Evolutionary conservation across 2,888 invertebrate species (phyloP), one percentile per base, ranked within the genome.

Genomic region (Stenotaenia linearis): DNA sequence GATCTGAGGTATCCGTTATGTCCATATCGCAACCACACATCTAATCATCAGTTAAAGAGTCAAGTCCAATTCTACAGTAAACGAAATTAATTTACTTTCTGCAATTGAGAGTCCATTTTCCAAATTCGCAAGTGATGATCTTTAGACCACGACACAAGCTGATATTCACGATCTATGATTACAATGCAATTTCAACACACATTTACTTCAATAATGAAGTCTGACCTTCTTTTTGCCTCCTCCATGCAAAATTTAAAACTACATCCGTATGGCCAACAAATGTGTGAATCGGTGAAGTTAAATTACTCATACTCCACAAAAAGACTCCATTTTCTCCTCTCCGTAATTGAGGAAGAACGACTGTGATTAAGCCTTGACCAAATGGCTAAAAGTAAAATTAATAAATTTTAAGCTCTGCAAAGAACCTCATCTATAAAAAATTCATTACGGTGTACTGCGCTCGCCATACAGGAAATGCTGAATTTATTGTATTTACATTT

Each of bases 201-300:
- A n/a, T n/a, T n/a, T n/a, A n/a, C n/a, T n/a, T n/a, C n/a, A n/a
- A n/a, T n/a, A n/a, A n/a, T n/a, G n/a, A n/a, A n/a, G n/a, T n/a
- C n/a, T n/a, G n/a, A 86, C 86, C 84, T 81, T 84, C 84, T 23
- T 81, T 80, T 79, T 84, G 83, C 81, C 93, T 92, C 78, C 95
- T 90, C 97, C 97, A 97, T 82, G 95, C 95, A 90, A 97, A 97
- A 84, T 97, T 97, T 80, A 97, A 89, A 6, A 98, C 95, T 74
- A 96, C 95, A 88, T 97, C 97, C 7, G 93, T 92, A 84, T 97
- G 97, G 0, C 97, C 97, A n/a, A 94, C 92, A 86, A 97, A 93
- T 32, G 95, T 93, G 85, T 96, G 95, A 74, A 96, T 92, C 0
- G 96, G 92, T 56, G 92, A 83, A 3, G 83, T 81, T 37, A 84